These are phyloP conservation scores for Odontocolon sp. DNA, from an alignment of 2,888 invertebrate genomes.

Conservation along the genomic window DNA sequence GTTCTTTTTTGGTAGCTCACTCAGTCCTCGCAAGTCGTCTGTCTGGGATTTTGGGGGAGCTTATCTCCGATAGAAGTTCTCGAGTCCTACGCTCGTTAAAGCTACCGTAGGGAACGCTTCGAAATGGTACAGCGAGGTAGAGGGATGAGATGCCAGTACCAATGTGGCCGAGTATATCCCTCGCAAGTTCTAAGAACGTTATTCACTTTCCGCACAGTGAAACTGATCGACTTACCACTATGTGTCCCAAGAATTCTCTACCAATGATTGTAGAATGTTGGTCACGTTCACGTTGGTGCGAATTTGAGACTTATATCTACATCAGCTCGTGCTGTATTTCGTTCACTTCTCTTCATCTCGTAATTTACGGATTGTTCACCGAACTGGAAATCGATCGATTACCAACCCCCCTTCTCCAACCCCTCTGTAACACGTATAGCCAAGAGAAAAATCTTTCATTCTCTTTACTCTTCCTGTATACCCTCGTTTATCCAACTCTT, in stretches of 20 bases:
- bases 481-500: slow-evolving; percentile 5
- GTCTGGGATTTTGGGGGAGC: slow-evolving; percentile 44
- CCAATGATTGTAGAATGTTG: too few species aligned
- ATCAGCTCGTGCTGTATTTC: slow-evolving; percentile 13
- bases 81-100: slow-evolving; percentile 33
- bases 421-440: neutral
- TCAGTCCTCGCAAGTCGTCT: slow-evolving; percentile 9
- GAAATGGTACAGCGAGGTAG: slow-evolving; percentile 1
- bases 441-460: neutral
- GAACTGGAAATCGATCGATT: slow-evolving; percentile 55
- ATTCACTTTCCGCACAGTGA: too few species aligned
- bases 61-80: slow-evolving; percentile 53
- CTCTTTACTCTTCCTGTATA: neutral
- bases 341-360: slow-evolving; percentile 46
- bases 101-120: slow-evolving; percentile 30
- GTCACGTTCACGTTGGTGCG: too few species aligned
- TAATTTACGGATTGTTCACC: slow-evolving; percentile 52
- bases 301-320: too few species aligned
- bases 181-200: slow-evolving; percentile 15
- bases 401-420: too few species aligned
- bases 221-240: too few species aligned
- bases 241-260: too few species aligned
- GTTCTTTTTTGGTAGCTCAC: too few species aligned
- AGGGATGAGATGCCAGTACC: slow-evolving; percentile 14
- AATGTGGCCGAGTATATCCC: slow-evolving; percentile 16